These are phyloP conservation scores for Micrasema minimum DNA, from an alignment of 1,140 invertebrate genomes.

Conservation along the genomic window DNA sequence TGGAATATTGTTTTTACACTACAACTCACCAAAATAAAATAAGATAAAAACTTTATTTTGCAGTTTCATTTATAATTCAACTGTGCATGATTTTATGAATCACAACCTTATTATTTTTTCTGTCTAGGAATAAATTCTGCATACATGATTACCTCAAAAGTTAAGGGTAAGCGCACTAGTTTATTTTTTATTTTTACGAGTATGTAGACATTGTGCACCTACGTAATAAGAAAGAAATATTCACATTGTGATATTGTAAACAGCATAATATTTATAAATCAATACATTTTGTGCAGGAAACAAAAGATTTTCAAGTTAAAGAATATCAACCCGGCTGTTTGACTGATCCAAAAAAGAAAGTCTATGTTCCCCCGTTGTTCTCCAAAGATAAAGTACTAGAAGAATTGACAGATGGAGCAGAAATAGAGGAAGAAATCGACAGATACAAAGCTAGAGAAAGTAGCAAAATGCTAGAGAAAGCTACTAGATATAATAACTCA, in stretches of 20 bases:
- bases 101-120: no score
- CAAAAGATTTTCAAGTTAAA: not conserved
- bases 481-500: conserved; percentile 12
- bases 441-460: conserved; percentile 9
- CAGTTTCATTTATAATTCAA: no score
- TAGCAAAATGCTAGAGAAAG: conserved; percentile 22
- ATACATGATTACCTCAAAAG: no score
- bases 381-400: conserved; percentile 31
- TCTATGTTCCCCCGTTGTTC: conserved; percentile 13
- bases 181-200: not conserved
- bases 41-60: no score
- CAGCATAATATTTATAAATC: no score
- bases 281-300: not conserved
- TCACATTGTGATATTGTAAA: no score
- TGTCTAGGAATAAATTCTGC: no score
- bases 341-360: conserved; percentile 28
- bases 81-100: no score
- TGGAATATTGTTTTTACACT: not conserved
- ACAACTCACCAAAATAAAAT: no score
- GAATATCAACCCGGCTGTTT: conserved; percentile 42
- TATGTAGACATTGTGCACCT: no score
- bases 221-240: no score
- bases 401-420: conserved; percentile 23
- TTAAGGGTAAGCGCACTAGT: not conserved
- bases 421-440: conserved; percentile 12